phyloP scores from a whole-genome alignment of 2,113 vertebrate species.

The Eira barbara region DNA sequence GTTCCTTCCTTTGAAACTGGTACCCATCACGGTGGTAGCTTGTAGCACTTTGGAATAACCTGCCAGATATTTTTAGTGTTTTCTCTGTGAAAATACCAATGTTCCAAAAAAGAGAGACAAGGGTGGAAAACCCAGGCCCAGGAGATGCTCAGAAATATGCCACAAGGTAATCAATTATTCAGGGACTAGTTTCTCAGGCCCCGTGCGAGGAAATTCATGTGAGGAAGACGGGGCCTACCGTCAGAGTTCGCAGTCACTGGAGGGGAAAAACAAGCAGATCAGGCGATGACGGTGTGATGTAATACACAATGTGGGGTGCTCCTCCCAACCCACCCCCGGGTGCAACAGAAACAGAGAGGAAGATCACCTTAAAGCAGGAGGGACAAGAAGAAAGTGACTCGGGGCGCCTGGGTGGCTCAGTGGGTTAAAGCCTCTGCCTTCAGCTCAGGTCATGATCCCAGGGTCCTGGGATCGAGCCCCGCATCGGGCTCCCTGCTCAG shows the following conservation, averaged over 20 bases:
- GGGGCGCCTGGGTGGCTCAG: too few relatives aligned
- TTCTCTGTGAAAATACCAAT: constrained; percentile 50
- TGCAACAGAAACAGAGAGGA: not conserved
- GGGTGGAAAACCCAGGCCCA: constrained; percentile 14
- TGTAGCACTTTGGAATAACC: constrained; percentile 54
- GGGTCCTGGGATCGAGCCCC: too few relatives aligned
- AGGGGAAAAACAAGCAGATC: not conserved
- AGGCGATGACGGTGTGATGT: not conserved
- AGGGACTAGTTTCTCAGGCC: not conserved
- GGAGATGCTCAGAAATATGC: not conserved
- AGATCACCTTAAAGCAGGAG: not conserved
- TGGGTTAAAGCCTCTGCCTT: too few relatives aligned
- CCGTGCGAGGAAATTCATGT: not conserved
- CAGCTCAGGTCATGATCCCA: too few relatives aligned
- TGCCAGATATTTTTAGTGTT: constrained; percentile 56
- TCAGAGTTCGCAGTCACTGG: not conserved
- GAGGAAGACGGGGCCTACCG: not conserved
- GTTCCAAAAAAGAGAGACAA: not conserved
- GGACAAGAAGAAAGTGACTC: not conserved
- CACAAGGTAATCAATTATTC: not conserved
- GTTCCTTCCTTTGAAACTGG: constrained; percentile 40
- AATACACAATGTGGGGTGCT: rapidly evolving
- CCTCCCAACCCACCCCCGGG: too few relatives aligned
- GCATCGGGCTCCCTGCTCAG: too few relatives aligned
- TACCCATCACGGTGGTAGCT: constrained; percentile 22